A percentile compares a stretch with the other conserved stretches of the same genome.
Evolutionary conservation across 2,113 vertebrate species (phyloP).

Genomic region (Riparia riparia): DNA sequence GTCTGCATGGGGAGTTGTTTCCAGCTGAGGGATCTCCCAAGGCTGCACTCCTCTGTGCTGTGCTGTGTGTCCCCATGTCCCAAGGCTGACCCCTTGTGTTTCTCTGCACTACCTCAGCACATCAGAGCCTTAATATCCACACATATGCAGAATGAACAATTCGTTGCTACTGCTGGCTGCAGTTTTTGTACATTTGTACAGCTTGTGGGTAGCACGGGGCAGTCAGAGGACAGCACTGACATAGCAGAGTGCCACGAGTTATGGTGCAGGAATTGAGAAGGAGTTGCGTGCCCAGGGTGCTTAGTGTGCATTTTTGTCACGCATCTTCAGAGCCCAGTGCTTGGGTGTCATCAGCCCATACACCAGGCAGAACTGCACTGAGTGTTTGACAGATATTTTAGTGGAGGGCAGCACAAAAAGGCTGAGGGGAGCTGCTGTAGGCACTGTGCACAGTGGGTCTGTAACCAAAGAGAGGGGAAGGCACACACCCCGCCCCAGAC

Average conservation of each 20-base stretch:
- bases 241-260: fast-evolving
- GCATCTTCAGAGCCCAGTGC: not conserved
- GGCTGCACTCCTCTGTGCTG: fast-evolving
- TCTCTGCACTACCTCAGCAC: not conserved
- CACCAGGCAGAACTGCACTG: not conserved
- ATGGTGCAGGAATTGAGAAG: fast-evolving
- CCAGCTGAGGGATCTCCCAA: not conserved
- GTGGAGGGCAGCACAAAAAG: not conserved
- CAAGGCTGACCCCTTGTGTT: not conserved
- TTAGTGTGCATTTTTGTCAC: not conserved
- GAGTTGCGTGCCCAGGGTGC: not conserved
- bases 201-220: not conserved
- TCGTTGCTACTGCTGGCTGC: not conserved
- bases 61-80: too few species aligned
- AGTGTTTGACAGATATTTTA: not conserved
- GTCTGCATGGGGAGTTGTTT: not conserved
- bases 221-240: not conserved
- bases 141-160: not conserved
- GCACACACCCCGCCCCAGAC: fast-evolving
- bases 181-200: not conserved
- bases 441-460: fast-evolving
- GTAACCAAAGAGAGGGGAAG: not conserved
- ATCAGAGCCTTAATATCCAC: not conserved
- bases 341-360: not conserved
- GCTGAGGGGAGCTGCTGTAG: not conserved